Evolutionary conservation across 2,797 vertebrate genomes (phyloP).

Genomic region (Sternarchorhynchus goeldii): DNA sequence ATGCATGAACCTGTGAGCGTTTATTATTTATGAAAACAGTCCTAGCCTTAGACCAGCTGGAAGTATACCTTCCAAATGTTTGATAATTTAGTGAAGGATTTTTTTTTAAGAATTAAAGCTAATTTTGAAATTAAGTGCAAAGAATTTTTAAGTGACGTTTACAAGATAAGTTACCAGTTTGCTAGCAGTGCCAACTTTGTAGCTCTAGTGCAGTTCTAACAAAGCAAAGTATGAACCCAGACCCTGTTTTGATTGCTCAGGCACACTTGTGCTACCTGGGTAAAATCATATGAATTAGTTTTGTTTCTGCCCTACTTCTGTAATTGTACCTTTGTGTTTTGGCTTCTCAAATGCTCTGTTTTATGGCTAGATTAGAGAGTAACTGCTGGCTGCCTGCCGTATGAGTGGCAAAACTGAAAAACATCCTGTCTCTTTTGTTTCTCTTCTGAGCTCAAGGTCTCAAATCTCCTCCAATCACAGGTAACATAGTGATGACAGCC

Average conservation of each 20-base stretch:
- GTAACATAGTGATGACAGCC: conserved; percentile 1
- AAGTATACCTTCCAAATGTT: conserved; percentile 4
- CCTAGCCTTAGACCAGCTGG: conserved; percentile 14
- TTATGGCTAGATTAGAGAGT: conserved; percentile 1
- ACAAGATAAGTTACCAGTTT: too few relatives aligned
- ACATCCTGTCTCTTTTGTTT: conserved; percentile 52
- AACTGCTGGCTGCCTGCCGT: conserved; percentile 35
- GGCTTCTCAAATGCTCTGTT: neutral
- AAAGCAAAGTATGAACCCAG: too few relatives aligned
- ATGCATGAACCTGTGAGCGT: conserved; percentile 48
- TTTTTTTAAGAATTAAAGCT: neutral
- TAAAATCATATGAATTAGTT: too few relatives aligned
- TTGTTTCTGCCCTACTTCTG: neutral
- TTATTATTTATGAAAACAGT: conserved; percentile 22
- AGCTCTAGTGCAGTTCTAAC: too few relatives aligned
- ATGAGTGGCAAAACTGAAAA: conserved; percentile 35
- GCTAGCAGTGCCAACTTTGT: too few relatives aligned
- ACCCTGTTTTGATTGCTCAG: too few relatives aligned
- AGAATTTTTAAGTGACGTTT: neutral
- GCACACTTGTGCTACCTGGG: too few relatives aligned
- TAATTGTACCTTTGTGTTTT: neutral
- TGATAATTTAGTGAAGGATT: conserved; percentile 21
- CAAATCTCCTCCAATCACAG: conserved; percentile 1
- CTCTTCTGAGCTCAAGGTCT: conserved; percentile 28
- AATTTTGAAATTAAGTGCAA: neutral